A percentile compares a stretch with the other conserved stretches of the same genome.
phyloP scores from a whole-genome alignment of 2,888 invertebrate genomes.

The Drosophila rubida region DNA sequence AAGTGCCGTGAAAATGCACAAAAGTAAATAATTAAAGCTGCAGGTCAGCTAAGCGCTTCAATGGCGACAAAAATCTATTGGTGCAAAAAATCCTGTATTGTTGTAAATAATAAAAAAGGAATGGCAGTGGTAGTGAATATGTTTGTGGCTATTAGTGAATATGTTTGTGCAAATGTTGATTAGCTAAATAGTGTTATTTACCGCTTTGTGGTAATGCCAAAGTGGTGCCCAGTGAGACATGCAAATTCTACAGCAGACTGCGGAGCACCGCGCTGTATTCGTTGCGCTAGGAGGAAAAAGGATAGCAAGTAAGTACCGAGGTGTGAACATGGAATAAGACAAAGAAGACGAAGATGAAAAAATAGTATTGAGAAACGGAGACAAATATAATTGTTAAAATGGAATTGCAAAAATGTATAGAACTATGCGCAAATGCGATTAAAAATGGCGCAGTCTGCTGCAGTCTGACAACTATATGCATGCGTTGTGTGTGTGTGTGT shows the following conservation, averaged over 20 bases:
- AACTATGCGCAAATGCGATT: conserved; percentile 76
- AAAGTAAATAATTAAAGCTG: not conserved
- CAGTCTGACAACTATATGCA: no score
- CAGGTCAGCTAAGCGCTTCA: not conserved
- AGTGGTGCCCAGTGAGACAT: conserved; percentile 83
- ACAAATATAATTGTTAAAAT: conserved; percentile 67
- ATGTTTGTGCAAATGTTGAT: conserved; percentile 15
- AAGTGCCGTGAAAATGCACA: not conserved
- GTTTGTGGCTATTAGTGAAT: not conserved
- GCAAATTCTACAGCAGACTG: conserved; percentile 84
- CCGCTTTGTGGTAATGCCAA: conserved; percentile 84
- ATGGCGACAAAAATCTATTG: not conserved
- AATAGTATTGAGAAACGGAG: conserved; percentile 51
- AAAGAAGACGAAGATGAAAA: not conserved
- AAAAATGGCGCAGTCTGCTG: conserved; percentile 53
- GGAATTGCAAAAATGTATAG: conserved; percentile 72
- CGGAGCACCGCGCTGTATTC: conserved; percentile 84
- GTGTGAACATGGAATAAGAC: not conserved
- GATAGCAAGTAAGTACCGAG: not conserved
- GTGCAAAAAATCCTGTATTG: not conserved
- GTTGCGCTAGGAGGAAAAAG: conserved; percentile 66
- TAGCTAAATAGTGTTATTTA: conserved; percentile 51
- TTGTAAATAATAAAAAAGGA: not conserved
- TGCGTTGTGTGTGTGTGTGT: no score
- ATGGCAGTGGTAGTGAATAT: no score